Base-by-base conservation (phyloP, 2,797 vertebrate species). In the Percopsis omiscomaycus region DNA sequence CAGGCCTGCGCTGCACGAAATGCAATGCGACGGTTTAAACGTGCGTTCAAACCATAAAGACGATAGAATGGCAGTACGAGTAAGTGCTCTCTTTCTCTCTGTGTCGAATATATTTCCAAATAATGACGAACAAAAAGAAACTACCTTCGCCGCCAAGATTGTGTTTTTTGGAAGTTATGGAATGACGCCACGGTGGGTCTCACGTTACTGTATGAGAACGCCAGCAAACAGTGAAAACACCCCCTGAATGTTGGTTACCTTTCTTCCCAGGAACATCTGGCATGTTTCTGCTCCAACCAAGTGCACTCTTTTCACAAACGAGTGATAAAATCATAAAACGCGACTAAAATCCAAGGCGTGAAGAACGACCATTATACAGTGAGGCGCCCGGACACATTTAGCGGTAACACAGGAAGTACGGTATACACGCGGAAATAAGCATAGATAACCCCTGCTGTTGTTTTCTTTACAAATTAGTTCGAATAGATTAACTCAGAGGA, bases 341-440 rank as follows among this genome's bases (percentile, higher is more conserved):
- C 10, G 11, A 29, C 12, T 13, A 13, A 3, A 22, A 16, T n/a
- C 3, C 28, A 61, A 42, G 11, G 12, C 42, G 1, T 13, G 48
- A 3, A 27, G 16, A 13, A 29, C 13, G 5, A 48, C 22, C 3
- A 45, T 3, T 13, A 59, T 1, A 9, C 8, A 13, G 12, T 48
- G 3, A 13, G 12, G 4, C 47, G 3, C 47, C 48, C 45, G 27
- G 91, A 86, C 52, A 70, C 71, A 57, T 86, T 88, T 75, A 47
- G 55, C 22, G 49, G 87, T 77, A 50, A 81, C 84, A 62, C 87
- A 55, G 84, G 86, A 89, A 84, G 58, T 64, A 45, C 37, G 13
- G 1, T 32, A 10, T 1, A 32, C 42, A 2, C 28, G 13, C 13
- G 42, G 11, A 6, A 13, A 3, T 5, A 14, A 9, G 12, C 22